Evolutionary conservation across 2,888 invertebrate species (phyloP).

Genomic region (Platycnemis pennipes): DNA sequence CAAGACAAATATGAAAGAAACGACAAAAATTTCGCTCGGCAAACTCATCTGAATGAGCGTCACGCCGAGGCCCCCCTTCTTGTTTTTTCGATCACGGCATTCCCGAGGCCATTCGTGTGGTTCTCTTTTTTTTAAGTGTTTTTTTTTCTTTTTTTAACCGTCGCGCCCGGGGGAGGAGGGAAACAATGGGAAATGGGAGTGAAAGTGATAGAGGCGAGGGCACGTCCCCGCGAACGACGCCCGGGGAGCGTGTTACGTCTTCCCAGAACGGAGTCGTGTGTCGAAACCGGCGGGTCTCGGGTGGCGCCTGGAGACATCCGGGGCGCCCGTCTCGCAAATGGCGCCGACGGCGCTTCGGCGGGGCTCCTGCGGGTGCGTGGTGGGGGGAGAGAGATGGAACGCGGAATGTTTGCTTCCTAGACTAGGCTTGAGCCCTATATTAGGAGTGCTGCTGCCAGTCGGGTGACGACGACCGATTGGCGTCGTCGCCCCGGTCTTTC

Average conservation of each 20-base stretch:
- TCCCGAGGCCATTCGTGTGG: not conserved
- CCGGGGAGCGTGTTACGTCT: not conserved
- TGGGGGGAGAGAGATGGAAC: not conserved
- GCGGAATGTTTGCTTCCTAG: conserved; percentile 1
- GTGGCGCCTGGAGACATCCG: conserved; percentile 27
- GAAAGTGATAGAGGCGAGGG: not conserved
- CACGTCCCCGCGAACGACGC: not conserved
- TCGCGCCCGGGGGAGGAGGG: not conserved
- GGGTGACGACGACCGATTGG: not conserved
- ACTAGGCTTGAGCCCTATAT: not conserved
- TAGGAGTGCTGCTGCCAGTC: not conserved
- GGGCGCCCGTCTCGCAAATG: not conserved
- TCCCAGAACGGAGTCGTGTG: not conserved
- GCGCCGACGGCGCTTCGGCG: not conserved
- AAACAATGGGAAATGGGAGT: conserved; percentile 9
- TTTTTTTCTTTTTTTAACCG: not conserved
- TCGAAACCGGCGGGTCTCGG: not conserved
- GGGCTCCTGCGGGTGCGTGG: not conserved
- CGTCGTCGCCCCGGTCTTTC: not conserved
- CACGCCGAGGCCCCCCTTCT: not conserved
- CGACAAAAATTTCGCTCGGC: too few relatives aligned
- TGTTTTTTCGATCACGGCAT: not conserved
- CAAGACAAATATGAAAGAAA: too few relatives aligned
- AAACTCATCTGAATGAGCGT: not conserved
- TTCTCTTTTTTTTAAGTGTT: not conserved